Percentiles rank a stretch among this genome's conserved stretches.
These are phyloP conservation scores for Euschistus heros DNA, from an alignment of 1,140 invertebrate species.

Conservation along the genomic window DNA sequence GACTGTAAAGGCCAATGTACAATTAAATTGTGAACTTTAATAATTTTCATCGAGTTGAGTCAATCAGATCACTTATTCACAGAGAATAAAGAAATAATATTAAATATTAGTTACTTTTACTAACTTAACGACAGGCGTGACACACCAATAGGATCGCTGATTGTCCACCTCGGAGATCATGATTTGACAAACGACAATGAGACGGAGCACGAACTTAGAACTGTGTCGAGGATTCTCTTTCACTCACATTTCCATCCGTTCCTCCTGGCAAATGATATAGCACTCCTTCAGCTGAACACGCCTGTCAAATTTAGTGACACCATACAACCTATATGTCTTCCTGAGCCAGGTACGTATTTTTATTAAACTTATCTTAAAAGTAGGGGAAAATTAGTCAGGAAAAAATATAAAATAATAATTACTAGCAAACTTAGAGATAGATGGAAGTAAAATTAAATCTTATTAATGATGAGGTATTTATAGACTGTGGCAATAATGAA, in stretches of 20 bases:
- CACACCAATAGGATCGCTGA: constrained; percentile 31
- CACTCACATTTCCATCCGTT: constrained; percentile 37
- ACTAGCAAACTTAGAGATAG: too few relatives aligned
- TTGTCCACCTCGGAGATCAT: constrained; percentile 33
- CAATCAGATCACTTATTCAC: too few relatives aligned
- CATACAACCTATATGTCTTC: constrained; percentile 40
- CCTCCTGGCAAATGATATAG: constrained; percentile 39
- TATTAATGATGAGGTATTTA: too few relatives aligned
- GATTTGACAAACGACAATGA: constrained; percentile 34
- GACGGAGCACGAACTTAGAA: constrained; percentile 30
- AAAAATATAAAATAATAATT: too few relatives aligned
- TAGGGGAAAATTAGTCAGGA: too few relatives aligned
- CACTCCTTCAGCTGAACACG: constrained; percentile 36
- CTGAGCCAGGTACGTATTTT: constrained; percentile 40
- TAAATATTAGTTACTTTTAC: background rate
- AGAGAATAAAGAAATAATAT: too few relatives aligned
- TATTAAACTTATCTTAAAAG: background rate
- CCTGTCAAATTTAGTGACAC: constrained; percentile 35
- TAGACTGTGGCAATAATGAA: too few relatives aligned
- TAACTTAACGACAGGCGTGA: constrained; percentile 29
- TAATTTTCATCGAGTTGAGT: too few relatives aligned
- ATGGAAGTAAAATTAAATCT: too few relatives aligned
- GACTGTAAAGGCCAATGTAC: too few relatives aligned
- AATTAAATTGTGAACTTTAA: too few relatives aligned
- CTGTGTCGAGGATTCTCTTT: constrained; percentile 32